Conservation (phyloP, 2,113 vertebrate species). For the Lota lota region DNA sequence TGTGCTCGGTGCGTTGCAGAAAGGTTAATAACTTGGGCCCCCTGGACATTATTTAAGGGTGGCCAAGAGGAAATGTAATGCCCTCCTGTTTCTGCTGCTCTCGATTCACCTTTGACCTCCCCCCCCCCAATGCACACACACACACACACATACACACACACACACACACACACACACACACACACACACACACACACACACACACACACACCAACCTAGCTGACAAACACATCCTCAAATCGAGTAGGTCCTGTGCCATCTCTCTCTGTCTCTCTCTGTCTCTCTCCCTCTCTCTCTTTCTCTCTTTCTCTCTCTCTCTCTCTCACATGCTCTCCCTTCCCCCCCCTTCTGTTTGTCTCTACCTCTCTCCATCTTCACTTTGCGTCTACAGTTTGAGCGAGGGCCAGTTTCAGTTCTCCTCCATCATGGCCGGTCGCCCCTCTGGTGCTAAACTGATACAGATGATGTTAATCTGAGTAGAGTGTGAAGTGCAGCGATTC, state of each 20-base stretch:
- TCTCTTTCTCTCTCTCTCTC: constrained; percentile 10
- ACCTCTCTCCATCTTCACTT: neutral
- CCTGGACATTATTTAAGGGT: constrained; percentile 75
- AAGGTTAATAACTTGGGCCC: constrained; percentile 81
- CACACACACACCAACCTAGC: constrained; percentile 40
- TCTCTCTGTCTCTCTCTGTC: neutral
- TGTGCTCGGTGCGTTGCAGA: constrained; percentile 51
- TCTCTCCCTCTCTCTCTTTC: neutral
- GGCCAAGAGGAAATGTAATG: constrained; percentile 67
- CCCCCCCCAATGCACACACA: constrained; percentile 25
- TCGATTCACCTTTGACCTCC: constrained; percentile 63
- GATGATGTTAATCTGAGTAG: constrained; percentile 73
- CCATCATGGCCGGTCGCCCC: constrained; percentile 35
- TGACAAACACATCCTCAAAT: constrained; percentile 52
- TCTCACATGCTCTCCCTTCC: constrained; percentile 28
- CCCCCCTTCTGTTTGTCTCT: constrained; percentile 4
- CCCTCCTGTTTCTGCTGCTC: constrained; percentile 70
- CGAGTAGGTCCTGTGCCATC: neutral
- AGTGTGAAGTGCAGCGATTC: constrained; percentile 72
- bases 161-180: constrained; percentile 33
- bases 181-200: constrained; percentile 4
- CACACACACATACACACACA: too few species aligned
- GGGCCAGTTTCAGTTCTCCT: neutral
- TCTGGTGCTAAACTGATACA: constrained; percentile 74
- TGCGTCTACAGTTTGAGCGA: too few species aligned